These are phyloP conservation scores for Drepana falcataria DNA, from an alignment of 2,888 invertebrate genomes.

Conservation along the genomic window DNA sequence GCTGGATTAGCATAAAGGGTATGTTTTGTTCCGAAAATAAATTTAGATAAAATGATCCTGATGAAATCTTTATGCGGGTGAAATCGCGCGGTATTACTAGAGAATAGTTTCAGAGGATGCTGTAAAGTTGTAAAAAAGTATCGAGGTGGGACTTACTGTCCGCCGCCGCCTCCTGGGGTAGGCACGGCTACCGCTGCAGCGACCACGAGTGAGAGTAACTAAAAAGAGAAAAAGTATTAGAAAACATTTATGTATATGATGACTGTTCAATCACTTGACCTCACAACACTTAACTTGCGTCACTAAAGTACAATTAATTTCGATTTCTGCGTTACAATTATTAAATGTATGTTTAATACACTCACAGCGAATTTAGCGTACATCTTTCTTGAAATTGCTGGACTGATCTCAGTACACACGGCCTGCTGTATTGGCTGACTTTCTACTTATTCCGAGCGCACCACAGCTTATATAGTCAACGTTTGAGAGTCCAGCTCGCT, in stretches of 20 bases:
- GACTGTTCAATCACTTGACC: background rate
- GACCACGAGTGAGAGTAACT: conserved; percentile 59
- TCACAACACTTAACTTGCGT: no score
- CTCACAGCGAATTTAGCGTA: conserved; percentile 75
- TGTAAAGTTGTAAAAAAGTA: background rate
- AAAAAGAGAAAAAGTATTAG: conserved; percentile 18
- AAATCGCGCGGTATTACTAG: no score
- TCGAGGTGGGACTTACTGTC: conserved; percentile 48
- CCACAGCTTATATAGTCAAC: conserved; percentile 61
- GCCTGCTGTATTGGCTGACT: conserved; percentile 55
- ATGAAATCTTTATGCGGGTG: no score
- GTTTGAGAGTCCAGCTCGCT: conserved; percentile 37
- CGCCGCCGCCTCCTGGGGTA: conserved; percentile 57
- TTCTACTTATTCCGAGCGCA: conserved; percentile 52
- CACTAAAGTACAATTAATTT: no score
- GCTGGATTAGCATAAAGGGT: no score
- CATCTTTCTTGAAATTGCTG: conserved; percentile 67
- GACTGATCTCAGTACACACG: conserved; percentile 62
- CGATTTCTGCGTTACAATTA: no score
- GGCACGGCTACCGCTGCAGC: conserved; percentile 56
- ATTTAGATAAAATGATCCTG: no score
- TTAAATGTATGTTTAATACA: conserved; percentile 9
- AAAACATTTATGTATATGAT: background rate
- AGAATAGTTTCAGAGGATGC: no score
- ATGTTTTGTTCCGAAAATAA: no score